Evolutionary conservation across 2,113 vertebrate species (phyloP).

Genomic region (Ophiodon elongatus): DNA sequence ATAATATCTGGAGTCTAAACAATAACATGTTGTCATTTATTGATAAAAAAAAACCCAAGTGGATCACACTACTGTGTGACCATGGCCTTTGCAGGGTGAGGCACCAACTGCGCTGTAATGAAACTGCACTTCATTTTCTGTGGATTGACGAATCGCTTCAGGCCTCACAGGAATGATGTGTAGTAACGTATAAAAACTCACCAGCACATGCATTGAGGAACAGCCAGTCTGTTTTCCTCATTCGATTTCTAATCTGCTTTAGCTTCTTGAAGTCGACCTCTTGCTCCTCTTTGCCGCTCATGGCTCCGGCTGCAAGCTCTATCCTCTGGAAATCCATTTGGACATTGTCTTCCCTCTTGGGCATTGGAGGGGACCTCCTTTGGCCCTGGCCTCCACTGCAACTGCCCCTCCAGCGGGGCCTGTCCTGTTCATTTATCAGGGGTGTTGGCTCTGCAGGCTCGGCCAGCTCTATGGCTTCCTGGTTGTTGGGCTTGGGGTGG

Average conservation of each 20-base stretch:
- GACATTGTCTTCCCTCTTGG: slow-evolving; percentile 89
- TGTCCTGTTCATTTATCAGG: slow-evolving; percentile 94
- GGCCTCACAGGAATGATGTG: neutral
- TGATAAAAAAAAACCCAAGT: slow-evolving; percentile 28
- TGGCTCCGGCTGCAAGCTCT: slow-evolving; percentile 88
- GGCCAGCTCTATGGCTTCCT: slow-evolving; percentile 87
- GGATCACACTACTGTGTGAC: slow-evolving; percentile 20
- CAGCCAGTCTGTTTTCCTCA: slow-evolving; percentile 98
- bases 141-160: neutral
- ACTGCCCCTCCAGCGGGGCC: slow-evolving; percentile 89
- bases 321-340: slow-evolving; percentile 98
- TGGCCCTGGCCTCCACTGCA: slow-evolving; percentile 89
- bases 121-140: neutral
- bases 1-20: slow-evolving; percentile 35
- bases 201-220: slow-evolving; percentile 97
- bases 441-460: slow-evolving; percentile 90
- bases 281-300: slow-evolving; percentile 90
- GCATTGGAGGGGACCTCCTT: slow-evolving; percentile 89
- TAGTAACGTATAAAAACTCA: slow-evolving; percentile 81
- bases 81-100: slow-evolving; percentile 22
- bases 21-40: slow-evolving; percentile 26
- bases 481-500: slow-evolving; percentile 91
- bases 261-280: slow-evolving; percentile 95
- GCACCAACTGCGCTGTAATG: slow-evolving; percentile 7
- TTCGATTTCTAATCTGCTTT: slow-evolving; percentile 98